Base-by-base conservation (phyloP, 2,888 invertebrate species). In the Philopedon plagiatum region DNA sequence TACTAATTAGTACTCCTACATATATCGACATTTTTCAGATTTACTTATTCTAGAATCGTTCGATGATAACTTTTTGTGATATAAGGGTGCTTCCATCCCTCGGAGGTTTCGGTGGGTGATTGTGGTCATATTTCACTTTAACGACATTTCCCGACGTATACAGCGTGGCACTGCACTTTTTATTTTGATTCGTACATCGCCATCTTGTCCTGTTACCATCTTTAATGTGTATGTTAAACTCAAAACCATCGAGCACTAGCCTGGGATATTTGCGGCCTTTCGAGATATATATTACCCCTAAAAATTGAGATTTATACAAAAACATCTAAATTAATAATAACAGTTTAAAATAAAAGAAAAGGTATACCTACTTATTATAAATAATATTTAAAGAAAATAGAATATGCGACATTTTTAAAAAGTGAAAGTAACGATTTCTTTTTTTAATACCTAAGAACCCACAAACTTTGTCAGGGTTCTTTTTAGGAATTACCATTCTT, bases 261-360 rank as follows among this genome's bases (percentile, higher is more conserved):
- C 73, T 79, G 0, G 81, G 81, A 51, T 81, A 76, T 49, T 81
- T 81, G 26, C 74, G 70, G 9, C 76, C 78, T 51, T 61, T 56
- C 11, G 76, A 75, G 23, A 81, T 74, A 69, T 78, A 80, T 26
- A 80, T 78, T 26, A 77, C 44, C 72, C 65, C 78, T 78, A 73
- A 68, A 77, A 75, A 37, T 60, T n/a, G n/a, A n/a, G n/a, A n/a
- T n/a, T n/a, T n/a, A n/a, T n/a, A n/a, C n/a, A n/a, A n/a, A n/a
- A n/a, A n/a, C n/a, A n/a, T n/a, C n/a, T n/a, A n/a, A n/a, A n/a
- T n/a, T n/a, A n/a, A n/a, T n/a, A n/a, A n/a, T n/a, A n/a, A n/a
- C n/a, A n/a, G n/a, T n/a, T n/a, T n/a, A n/a, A n/a, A n/a, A n/a
- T n/a, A n/a, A n/a, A n/a, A n/a, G n/a, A n/a, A n/a, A n/a, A n/a